Evolutionary conservation across 1,140 invertebrate species (phyloP), one percentile per base, ranked within the genome.

Genomic region (Brachionus plicatilis): DNA sequence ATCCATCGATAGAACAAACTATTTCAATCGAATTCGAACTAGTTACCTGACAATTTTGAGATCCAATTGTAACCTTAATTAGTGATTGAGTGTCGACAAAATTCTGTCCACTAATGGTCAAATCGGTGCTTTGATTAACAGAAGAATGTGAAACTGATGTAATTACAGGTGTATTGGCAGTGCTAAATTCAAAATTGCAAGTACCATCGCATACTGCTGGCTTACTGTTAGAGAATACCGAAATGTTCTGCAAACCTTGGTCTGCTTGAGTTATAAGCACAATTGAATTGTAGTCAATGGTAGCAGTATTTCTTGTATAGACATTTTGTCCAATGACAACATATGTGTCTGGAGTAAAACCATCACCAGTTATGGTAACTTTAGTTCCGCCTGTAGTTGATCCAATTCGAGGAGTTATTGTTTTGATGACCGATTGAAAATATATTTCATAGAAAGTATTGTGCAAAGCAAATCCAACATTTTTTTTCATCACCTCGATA

Each of bases 291-390:
- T 68, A 83, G 3, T 17, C 27, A 33, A 83, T 83, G 43, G 11
- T 12, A 37, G 82, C 65, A 17, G 5, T 45, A 47, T 17, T 24
- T 53, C 14, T 41, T n/a, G 82, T 56, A 86, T 85, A 87, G 2
- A 24, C 9, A n/a, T 65, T 70, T 29, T 86, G 85, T 37, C 85
- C 87, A 27, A 88, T 76, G n/a, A 70, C 84, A 7, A 87, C 85
- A 7, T 27, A 65, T 20, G 85, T 86, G 14, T 84, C 82, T 41
- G 17, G 70, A 17, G 60, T 85, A 56, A 87, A 88, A n/a, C 87
- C 87, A 80, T 86, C 85, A 2, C 87, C 87, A 70, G 17, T 78
- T 20, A 88, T 85, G 0, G 85, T 86, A 17, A 88, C 20, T 7
- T 75, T 65, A 8, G 86, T 66, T n/a, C 87, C 87, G 56, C 86